Base-by-base conservation (phyloP, 2,113 vertebrate genomes). In the Alethe diademata region DNA sequence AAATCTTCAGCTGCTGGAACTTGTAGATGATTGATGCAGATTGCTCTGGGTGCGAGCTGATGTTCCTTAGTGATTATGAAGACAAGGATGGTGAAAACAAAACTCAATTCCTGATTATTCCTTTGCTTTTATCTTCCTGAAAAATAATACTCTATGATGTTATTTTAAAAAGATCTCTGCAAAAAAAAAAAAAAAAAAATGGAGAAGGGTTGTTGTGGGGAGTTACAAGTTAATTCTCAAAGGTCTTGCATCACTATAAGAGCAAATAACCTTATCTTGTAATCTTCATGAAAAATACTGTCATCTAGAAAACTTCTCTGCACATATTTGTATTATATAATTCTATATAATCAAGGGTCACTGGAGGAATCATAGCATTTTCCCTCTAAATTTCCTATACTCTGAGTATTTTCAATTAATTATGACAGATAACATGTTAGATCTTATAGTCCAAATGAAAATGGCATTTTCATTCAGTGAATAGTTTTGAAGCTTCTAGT, bases 71-170 rank as follows among this genome's bases (percentile, higher is more conserved):
- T 13, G 8, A 64, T 50, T 54, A 36, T 3, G 7, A 81, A 70
- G 35, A 20, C 43, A 9, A 89, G 8, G 11, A 54, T 28, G 12
- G 12, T 2, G 2, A 85, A 93, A 86, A 33, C 4, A 43, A 78
- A 51, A 10, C 22, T 81, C 19, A 13, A 0, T 48, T 90, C 9
- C 22, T 2, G 6, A 85, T 19, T 42, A 50, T 1, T 29, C 17
- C 6, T 78, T 78, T 54, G 7, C 2, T 53, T 72, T 66, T 54
- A 26, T 54, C 79, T 50, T 15, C 6, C 15, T 38, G 23, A 50
- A 33, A 50, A 9, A 13, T 9, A 40, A 12, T 6, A 28, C 4
- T 9, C 33, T 12, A 4, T 0, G 0, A 62, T 45, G 9, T 38
- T 28, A 19, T 56, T 82, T 57, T 53, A 36, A 65, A 80, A 17